Conservation (phyloP, 2,113 vertebrate species). For the Pelecanoides urinatrix region DNA sequence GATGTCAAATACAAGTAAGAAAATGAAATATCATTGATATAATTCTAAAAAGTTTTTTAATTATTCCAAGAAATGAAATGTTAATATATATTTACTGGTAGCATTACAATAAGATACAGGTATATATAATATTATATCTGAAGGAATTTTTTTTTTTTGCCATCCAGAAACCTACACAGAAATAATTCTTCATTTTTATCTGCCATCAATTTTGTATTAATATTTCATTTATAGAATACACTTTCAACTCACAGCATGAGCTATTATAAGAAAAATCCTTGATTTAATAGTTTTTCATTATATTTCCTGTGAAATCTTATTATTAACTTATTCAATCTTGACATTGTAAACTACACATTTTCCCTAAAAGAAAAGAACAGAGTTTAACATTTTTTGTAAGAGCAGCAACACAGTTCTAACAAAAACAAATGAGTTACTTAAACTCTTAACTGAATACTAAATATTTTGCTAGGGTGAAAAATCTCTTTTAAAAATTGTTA, state of each 20-base stretch:
- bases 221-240: slow-evolving; percentile 68
- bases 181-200: slow-evolving; percentile 55
- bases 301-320: slow-evolving; percentile 44
- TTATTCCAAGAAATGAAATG: neutral
- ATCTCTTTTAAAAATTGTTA: neutral
- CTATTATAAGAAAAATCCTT: slow-evolving; percentile 30
- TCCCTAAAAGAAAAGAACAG: slow-evolving; percentile 10
- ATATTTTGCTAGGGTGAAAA: neutral
- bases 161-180: slow-evolving; percentile 35
- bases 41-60: neutral
- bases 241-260: slow-evolving; percentile 66
- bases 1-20: neutral
- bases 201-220: slow-evolving; percentile 63
- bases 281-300: slow-evolving; percentile 67
- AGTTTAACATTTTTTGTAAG: slow-evolving; percentile 17
- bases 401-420: neutral
- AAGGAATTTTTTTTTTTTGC: slow-evolving; percentile 18
- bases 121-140: neutral
- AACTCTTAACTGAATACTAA: neutral
- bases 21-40: neutral
- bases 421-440: neutral
- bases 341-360: slow-evolving; percentile 55
- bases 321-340: slow-evolving; percentile 50
- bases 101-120: slow-evolving; percentile 15
- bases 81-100: slow-evolving; percentile 7